phyloP scores from a whole-genome alignment of 2,888 invertebrate genomes.

The Heteromyza rotundicornis region DNA sequence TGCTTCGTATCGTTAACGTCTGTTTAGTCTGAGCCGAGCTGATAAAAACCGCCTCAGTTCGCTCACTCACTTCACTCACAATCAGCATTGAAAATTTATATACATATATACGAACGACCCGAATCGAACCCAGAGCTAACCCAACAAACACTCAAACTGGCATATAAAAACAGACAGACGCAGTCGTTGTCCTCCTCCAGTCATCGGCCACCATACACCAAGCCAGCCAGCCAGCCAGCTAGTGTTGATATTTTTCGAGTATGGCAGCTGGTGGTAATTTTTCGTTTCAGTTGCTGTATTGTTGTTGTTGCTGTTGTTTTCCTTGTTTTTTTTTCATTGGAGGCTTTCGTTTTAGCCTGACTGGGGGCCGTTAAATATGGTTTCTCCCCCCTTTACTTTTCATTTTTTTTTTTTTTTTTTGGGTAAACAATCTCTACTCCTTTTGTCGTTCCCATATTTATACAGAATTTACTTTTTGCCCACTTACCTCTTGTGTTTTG shows the following conservation, averaged over 20 bases:
- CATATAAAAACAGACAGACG: not conserved
- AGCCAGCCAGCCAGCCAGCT: too few relatives aligned
- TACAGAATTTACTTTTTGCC: not conserved
- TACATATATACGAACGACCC: not conserved
- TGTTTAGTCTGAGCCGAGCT: too few relatives aligned
- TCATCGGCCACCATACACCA: too few relatives aligned
- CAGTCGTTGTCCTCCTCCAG: not conserved
- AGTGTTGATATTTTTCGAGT: not conserved
- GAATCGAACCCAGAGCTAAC: not conserved
- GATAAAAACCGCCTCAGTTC: too few relatives aligned
- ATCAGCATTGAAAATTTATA: too few relatives aligned
- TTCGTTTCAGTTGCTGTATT: too few relatives aligned
- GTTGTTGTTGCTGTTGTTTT: not conserved
- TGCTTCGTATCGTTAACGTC: too few relatives aligned
- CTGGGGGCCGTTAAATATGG: not conserved
- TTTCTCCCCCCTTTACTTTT: too few relatives aligned
- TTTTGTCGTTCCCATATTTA: conserved; percentile 1
- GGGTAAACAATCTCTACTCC: not conserved
- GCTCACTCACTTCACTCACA: not conserved
- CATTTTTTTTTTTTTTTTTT: not conserved
- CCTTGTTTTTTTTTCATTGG: conserved; percentile 1
- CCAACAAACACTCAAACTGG: too few relatives aligned
- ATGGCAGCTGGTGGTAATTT: not conserved
- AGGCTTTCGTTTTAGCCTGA: too few relatives aligned
- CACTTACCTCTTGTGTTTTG: not conserved